Conservation (phyloP, 2,113 vertebrate genomes). For the Podilymbus podiceps region DNA sequence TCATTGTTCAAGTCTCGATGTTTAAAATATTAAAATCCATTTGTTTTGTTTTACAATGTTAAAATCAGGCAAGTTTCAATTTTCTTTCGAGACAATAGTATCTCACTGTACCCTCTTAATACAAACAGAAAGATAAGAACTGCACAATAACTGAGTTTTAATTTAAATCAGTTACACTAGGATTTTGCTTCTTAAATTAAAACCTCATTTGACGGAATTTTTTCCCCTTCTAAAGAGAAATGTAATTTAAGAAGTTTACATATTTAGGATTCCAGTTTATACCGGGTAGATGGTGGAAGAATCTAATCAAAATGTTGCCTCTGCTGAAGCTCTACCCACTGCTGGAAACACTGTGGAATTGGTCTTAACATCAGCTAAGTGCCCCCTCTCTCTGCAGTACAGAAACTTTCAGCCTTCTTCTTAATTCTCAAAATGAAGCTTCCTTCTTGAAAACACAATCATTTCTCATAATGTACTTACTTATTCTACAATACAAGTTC, state of each 20-base stretch:
- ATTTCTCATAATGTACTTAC: neutral
- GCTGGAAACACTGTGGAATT: neutral
- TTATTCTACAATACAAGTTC: neutral
- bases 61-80: neutral
- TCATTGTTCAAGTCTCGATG: neutral
- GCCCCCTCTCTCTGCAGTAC: neutral
- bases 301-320: neutral
- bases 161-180: neutral
- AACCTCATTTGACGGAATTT: neutral
- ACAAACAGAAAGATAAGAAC: slow-evolving; percentile 11
- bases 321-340: neutral
- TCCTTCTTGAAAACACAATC: neutral
- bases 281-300: neutral
- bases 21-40: slow-evolving; percentile 11
- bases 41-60: neutral
- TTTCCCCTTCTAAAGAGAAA: neutral
- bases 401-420: neutral
- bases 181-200: neutral
- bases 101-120: neutral
- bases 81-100: neutral
- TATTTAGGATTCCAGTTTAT: neutral
- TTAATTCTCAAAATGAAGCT: neutral
- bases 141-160: neutral
- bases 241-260: neutral
- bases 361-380: neutral